These are phyloP conservation scores for Aphyosemion australe DNA, from an alignment of 2,113 vertebrate genomes.

Conservation along the genomic window DNA sequence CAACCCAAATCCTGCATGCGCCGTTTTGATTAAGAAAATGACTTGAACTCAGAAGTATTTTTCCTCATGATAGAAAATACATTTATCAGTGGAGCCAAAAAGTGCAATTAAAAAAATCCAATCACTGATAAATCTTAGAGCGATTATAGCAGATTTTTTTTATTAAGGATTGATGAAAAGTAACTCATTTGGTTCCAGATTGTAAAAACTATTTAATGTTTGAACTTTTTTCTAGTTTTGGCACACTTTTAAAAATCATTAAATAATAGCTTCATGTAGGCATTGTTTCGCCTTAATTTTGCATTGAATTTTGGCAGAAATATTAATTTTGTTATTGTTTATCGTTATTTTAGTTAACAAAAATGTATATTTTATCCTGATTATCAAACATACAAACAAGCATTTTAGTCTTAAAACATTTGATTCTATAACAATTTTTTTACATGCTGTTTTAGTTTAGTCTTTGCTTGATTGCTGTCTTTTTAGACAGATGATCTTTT, in stretches of 20 bases:
- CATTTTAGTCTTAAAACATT: neutral
- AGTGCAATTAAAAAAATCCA: constrained; percentile 6
- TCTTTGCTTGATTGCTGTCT: neutral
- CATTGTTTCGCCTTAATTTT: no score
- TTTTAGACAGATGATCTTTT: neutral
- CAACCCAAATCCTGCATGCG: neutral
- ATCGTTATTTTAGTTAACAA: neutral
- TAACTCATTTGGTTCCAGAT: no score
- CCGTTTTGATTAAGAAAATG: constrained; percentile 23
- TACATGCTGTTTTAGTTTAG: neutral
- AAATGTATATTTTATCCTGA: no score
- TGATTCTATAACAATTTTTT: no score
- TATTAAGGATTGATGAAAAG: no score
- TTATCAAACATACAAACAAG: no score
- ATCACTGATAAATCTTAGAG: constrained; percentile 25
- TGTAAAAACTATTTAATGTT: no score
- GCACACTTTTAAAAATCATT: no score
- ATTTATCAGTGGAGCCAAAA: constrained; percentile 1
- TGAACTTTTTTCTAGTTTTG: no score
- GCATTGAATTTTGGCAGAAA: neutral
- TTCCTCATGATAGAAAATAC: constrained; percentile 3
- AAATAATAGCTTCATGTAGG: neutral
- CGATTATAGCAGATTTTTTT: neutral
- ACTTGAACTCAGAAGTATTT: neutral
- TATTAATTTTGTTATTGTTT: neutral